Evolutionary conservation across 2,888 invertebrate genomes (phyloP).

Genomic region (Coenonympha arcania): DNA sequence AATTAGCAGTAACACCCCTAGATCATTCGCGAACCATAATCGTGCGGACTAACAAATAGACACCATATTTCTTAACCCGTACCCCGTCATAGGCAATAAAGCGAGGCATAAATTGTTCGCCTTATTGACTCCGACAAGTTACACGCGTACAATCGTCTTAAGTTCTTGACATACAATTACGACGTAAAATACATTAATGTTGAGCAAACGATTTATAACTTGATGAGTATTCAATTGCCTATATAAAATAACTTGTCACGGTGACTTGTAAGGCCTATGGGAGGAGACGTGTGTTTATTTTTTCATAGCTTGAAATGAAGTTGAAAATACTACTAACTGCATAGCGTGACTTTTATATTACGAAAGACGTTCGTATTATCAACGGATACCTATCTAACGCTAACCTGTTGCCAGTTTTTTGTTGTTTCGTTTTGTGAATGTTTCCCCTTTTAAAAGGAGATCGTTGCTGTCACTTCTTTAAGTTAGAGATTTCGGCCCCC

Average conservation of each 20-base stretch:
- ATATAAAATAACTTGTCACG: constrained; percentile 18
- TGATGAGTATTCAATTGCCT: constrained; percentile 21
- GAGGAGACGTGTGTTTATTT: not conserved
- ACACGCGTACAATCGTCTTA: constrained; percentile 14
- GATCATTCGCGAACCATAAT: constrained; percentile 6
- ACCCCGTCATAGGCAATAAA: constrained; percentile 7
- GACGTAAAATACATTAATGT: constrained; percentile 22
- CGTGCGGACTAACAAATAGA: constrained; percentile 8
- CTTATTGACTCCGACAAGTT: constrained; percentile 10
- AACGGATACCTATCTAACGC: no score
- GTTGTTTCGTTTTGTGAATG: no score
- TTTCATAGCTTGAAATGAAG: not conserved
- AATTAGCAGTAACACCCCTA: constrained; percentile 3
- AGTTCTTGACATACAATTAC: constrained; percentile 30
- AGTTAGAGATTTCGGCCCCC: no score
- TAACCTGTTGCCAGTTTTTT: no score
- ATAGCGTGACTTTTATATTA: not conserved
- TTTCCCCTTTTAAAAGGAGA: no score
- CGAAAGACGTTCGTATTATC: no score
- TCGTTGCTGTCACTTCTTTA: no score
- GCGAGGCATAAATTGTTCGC: constrained; percentile 12
- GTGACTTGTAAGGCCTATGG: constrained; percentile 2
- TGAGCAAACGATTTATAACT: constrained; percentile 23
- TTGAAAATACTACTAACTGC: not conserved
- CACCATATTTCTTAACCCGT: constrained; percentile 6